Evolutionary conservation across 2,797 vertebrate genomes (phyloP), one percentile per base, ranked within the genome.

Genomic region (Tiaroga cobitis): DNA sequence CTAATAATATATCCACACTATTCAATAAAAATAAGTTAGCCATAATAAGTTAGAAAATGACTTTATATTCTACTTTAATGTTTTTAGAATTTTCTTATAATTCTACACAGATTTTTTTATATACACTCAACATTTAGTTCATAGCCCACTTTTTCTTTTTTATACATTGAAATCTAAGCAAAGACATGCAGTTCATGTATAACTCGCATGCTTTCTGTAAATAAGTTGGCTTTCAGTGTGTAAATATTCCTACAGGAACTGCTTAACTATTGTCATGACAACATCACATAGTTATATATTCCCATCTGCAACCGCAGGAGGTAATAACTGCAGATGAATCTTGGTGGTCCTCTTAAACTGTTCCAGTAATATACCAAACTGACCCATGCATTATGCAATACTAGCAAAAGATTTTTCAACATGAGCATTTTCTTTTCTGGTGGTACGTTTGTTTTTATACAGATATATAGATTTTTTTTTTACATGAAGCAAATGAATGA

Each of bases 351-450:
- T 77, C 49, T 32, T 59, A 69, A 78, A 84, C 74, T 69, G 34
- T 84, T 84, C 82, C 82, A 78, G 82, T 51, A 84, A 84, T 69
- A 78, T 59, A 84, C 82, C 82, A 84, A 84, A 84, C 65, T 84
- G 82, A 78, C 82, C 82, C 63, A 56, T 78, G 65, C 74, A 15
- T 84, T 84, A 84, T 37, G 74, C 19, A 84, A 84, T 43, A 39
- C 61, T 11, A 78, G 46, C 34, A n/a, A 39, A 76, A 77, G 34
- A 78, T 68, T 76, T 83, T 39, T 32, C 29, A 29, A 37, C 43
- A 37, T 65, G 56, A 75, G 70, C 41, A 26, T 61, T 74, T 63
- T 61, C 21, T 21, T 65, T 34, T 61, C 26, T 46, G 41, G 24
- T 32, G 37, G 2, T 32, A n/a, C 29, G 2, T 74, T 49, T 83